These are phyloP conservation scores for Amphiprion percula DNA, from an alignment of 2,113 vertebrate species.

Conservation along the genomic window DNA sequence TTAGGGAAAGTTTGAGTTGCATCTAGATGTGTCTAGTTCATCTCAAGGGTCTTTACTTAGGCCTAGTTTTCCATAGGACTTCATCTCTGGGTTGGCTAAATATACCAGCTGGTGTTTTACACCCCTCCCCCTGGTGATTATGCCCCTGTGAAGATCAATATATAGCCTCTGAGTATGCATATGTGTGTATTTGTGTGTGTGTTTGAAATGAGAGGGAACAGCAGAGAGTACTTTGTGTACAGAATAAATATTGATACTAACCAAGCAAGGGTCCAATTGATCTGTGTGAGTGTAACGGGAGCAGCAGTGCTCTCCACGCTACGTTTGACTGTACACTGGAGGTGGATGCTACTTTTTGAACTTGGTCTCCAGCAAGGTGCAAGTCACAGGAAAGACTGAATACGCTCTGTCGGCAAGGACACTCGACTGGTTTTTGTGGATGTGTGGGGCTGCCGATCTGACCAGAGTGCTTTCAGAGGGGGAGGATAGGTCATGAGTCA, in stretches of 20 bases:
- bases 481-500: slow-evolving; percentile 73
- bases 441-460: slow-evolving; percentile 29
- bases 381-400: slow-evolving; percentile 20
- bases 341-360: slow-evolving; percentile 44
- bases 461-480: slow-evolving; percentile 44
- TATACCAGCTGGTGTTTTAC: slow-evolving; percentile 66
- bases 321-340: slow-evolving; percentile 42
- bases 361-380: slow-evolving; percentile 34
- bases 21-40: slow-evolving; percentile 39
- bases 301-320: slow-evolving; percentile 41
- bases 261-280: slow-evolving; percentile 80
- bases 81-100: slow-evolving; percentile 69
- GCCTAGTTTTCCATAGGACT: slow-evolving; percentile 69
- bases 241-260: slow-evolving; percentile 87
- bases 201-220: slow-evolving; percentile 64
- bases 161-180: slow-evolving; percentile 51
- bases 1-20: slow-evolving; percentile 45
- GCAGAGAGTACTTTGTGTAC: slow-evolving; percentile 77
- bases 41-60: slow-evolving; percentile 52
- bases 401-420: slow-evolving; percentile 30
- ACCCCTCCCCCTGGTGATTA: slow-evolving; percentile 70
- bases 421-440: slow-evolving; percentile 20
- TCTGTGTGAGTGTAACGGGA: slow-evolving; percentile 63
- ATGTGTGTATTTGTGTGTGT: slow-evolving; percentile 35
- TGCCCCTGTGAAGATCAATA: slow-evolving; percentile 80